Evolutionary conservation across 2,888 invertebrate genomes (phyloP).

Genomic region (Gandaritis pyraliata): DNA sequence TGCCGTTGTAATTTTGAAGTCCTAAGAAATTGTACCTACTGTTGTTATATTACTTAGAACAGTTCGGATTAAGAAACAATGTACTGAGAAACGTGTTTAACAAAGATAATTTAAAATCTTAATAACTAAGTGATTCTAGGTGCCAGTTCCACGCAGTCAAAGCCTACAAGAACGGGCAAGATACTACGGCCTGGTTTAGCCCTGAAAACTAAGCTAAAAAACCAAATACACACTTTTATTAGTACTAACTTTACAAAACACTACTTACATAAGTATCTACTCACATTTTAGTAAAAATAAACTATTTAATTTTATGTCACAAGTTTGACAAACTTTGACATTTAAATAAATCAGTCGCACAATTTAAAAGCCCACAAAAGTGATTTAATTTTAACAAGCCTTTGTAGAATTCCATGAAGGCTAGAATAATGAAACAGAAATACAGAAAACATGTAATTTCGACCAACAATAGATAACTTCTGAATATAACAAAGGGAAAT

Average conservation of each 20-base stretch:
- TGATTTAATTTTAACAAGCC: slow-evolving; percentile 24
- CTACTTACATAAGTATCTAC: slow-evolving; percentile 1
- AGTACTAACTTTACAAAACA: background rate
- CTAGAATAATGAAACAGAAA: slow-evolving; percentile 23
- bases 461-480: slow-evolving; percentile 35
- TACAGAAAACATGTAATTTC: slow-evolving; percentile 30
- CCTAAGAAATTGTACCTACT: slow-evolving; percentile 13
- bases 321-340: slow-evolving; percentile 14
- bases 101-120: too few relatives aligned
- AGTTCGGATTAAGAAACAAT: slow-evolving; percentile 7
- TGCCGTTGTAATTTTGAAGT: slow-evolving; percentile 21
- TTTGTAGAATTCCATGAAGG: slow-evolving; percentile 21
- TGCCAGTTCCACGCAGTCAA: too few relatives aligned
- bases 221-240: background rate
- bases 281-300: background rate
- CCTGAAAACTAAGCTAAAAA: too few relatives aligned
- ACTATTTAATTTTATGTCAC: slow-evolving; percentile 4
- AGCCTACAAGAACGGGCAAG: too few relatives aligned
- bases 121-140: too few relatives aligned
- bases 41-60: slow-evolving; percentile 11
- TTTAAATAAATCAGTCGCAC: slow-evolving; percentile 7
- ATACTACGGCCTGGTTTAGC: too few relatives aligned
- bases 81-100: too few relatives aligned
- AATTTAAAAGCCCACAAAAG: slow-evolving; percentile 3
- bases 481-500: slow-evolving; percentile 19